A percentile compares a stretch with the other conserved stretches of the same genome.
Evolutionary conservation across 2,888 invertebrate species (phyloP).

Genomic region (Sycophila texana): DNA sequence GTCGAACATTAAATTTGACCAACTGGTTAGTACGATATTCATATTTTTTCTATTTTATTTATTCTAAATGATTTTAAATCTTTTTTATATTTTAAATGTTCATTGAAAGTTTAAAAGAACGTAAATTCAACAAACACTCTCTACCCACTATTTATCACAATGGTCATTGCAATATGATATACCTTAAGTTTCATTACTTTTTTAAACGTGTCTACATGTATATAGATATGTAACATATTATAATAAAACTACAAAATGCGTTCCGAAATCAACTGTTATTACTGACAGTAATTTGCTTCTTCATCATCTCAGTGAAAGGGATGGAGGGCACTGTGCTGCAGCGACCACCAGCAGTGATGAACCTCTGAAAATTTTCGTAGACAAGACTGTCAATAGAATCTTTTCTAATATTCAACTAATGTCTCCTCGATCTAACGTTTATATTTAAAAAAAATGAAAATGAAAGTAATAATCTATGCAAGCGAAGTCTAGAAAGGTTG

Average conservation of each 20-base stretch:
- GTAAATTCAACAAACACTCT: constrained; percentile 20
- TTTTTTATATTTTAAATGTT: no score
- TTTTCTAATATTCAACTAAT: background rate
- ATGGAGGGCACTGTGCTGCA: constrained; percentile 53
- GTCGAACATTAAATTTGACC: no score
- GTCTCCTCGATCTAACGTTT: background rate
- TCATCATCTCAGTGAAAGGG: constrained; percentile 56
- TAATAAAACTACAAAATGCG: constrained; percentile 49
- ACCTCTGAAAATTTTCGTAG: constrained; percentile 57
- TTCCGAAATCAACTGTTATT: constrained; percentile 60
- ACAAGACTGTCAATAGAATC: constrained; percentile 36
- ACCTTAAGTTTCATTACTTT: constrained; percentile 39
- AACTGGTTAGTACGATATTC: constrained; percentile 18
- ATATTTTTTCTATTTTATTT: background rate
- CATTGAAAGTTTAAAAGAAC: no score
- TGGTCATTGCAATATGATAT: constrained; percentile 7
- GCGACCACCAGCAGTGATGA: constrained; percentile 55
- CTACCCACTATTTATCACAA: constrained; percentile 31
- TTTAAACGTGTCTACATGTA: constrained; percentile 12
- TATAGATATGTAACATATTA: constrained; percentile 27
- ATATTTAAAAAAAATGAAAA: background rate
- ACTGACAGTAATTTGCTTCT: constrained; percentile 59
- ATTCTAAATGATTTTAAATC: background rate
- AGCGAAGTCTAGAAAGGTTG: no score
- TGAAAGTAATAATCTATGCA: background rate